These are phyloP conservation scores for Mimachlamys varia DNA, from an alignment of 2,888 invertebrate species.

Conservation along the genomic window DNA sequence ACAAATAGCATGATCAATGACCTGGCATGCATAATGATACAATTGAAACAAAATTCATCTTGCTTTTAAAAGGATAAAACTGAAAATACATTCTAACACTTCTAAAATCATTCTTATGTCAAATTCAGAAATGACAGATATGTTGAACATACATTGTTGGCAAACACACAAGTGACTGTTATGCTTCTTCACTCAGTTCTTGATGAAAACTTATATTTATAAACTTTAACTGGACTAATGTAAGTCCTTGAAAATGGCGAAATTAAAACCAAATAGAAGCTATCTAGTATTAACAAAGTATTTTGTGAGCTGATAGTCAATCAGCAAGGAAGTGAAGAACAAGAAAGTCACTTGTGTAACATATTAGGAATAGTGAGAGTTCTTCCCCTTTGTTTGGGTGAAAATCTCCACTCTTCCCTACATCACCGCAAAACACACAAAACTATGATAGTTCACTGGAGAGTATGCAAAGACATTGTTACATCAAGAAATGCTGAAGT, in stretches of 20 bases:
- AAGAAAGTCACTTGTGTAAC: conserved; percentile 1
- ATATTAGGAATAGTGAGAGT: neutral
- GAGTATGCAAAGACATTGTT: no score
- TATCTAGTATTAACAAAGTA: neutral
- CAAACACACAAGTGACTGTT: neutral
- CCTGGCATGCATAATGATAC: neutral
- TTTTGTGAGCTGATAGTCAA: no score
- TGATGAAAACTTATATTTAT: no score
- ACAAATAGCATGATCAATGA: neutral
- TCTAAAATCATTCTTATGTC: neutral
- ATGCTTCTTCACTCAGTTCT: neutral
- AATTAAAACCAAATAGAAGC: neutral
- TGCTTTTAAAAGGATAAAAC: neutral
- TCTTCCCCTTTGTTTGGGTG: neutral
- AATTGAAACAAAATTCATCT: neutral
- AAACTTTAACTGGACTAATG: no score
- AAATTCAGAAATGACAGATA: neutral
- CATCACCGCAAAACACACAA: neutral
- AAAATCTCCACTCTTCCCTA: neutral
- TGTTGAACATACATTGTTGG: neutral
- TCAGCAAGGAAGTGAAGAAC: no score
- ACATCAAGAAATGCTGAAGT: no score
- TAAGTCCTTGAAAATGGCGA: no score
- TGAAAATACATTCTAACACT: neutral
- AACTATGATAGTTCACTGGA: neutral